Base-by-base conservation (phyloP, 2,797 vertebrate species). In the Pelobates cultripes region DNA sequence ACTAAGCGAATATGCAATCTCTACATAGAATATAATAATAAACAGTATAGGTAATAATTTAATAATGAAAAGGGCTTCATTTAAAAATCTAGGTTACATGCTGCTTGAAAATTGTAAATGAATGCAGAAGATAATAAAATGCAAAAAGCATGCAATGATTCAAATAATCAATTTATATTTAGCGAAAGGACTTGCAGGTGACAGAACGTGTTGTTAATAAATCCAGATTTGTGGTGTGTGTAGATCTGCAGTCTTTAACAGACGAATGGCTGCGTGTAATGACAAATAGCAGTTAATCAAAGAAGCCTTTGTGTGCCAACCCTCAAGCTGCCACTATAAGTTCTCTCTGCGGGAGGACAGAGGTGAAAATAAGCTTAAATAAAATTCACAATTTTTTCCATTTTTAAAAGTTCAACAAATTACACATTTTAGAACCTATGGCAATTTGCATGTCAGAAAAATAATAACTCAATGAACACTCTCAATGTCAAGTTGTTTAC, bases 211-310 rank as follows among this genome's bases (percentile, higher is more conserved):
- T 64, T 40, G 28, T 12, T 40, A 64, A 64, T 64, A 64, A 64
- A 64, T 64, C 61, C 61, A 64, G 7, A 64, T 64, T 64, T 64
- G 61, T 64, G 61, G 7, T 64, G 61, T 64, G 61, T 64, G 61
- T 6, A 64, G 61, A 64, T 7, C 10, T 60, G 28, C 17, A 40
- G 61, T 14, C 61, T 40, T 64, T 64, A 64, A 64, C 61, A 64
- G 61, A 64, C 61, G 61, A 64, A 40, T 64, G 61, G 3, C 28
- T 64, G 61, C 12, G 10, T 5, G 7, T 68, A 42, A 42, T 68
- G 40, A 42, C 42, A 68, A 68, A 68, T 68, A 68, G 66, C 42
- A 42, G 40, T 42, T 68, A 68, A 68, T 68, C 66, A 68, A 68
- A 43, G 66, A 68, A 28, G 17, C 12, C 9, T 68, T 68, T 68